Conservation (phyloP, 2,113 vertebrate genomes). For the Pseudorectes ferrugineus region DNA sequence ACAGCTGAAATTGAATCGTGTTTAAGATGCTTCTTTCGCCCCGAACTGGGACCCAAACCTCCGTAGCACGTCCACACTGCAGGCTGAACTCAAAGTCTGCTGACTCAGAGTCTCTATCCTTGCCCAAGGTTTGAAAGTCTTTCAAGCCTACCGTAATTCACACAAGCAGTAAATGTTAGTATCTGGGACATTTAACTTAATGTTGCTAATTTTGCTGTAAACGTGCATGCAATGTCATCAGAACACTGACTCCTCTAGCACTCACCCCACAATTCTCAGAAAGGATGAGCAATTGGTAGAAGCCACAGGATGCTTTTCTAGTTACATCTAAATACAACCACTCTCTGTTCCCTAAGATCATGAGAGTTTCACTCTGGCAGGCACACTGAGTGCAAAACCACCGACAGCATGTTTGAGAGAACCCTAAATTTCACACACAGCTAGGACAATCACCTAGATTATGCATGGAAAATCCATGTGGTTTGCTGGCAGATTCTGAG, state of each 20-base stretch:
- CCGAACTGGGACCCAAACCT: background rate
- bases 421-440: background rate
- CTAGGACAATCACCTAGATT: background rate
- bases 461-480: accelerated
- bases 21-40: background rate
- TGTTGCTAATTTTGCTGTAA: background rate
- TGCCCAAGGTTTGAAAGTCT: background rate
- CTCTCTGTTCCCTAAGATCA: background rate
- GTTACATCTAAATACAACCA: background rate
- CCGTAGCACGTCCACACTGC: too few relatives aligned
- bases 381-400: background rate
- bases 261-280: background rate
- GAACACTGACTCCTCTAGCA: background rate
- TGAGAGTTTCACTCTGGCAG: background rate
- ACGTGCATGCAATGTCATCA: background rate
- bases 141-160: background rate
- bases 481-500: background rate
- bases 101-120: background rate
- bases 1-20: accelerated
- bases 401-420: background rate
- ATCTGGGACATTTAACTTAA: background rate
- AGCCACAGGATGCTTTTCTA: background rate
- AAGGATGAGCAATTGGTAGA: background rate
- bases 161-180: background rate
- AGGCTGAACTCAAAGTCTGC: background rate